These are phyloP conservation scores for Drosophila nebulosa DNA, from an alignment of 1,140 invertebrate species.

Conservation along the genomic window DNA sequence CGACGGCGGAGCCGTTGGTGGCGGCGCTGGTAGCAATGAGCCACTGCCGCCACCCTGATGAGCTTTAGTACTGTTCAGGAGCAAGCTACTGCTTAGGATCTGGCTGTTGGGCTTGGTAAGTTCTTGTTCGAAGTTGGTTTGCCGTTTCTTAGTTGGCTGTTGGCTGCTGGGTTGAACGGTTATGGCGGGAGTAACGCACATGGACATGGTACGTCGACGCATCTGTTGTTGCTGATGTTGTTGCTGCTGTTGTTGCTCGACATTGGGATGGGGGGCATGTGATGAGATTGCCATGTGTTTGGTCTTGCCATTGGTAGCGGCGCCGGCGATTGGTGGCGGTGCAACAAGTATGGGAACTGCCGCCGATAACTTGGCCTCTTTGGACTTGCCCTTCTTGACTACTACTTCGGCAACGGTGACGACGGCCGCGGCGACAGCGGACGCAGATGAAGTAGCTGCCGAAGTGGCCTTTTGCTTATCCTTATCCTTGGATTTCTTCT, in stretches of 20 bases:
- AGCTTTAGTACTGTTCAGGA: conserved; percentile 61
- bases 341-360: not conserved
- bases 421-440: not conserved
- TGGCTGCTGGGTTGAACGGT: not conserved
- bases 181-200: conserved; percentile 41
- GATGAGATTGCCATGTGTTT: conserved; percentile 23
- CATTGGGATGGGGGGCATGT: not conserved
- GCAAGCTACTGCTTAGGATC: conserved; percentile 65
- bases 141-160: conserved; percentile 52
- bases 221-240: conserved; percentile 38
- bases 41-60: not conserved
- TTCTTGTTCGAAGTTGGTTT: conserved; percentile 76
- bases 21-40: not conserved
- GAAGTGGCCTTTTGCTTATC: conserved; percentile 36
- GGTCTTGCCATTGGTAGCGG: conserved; percentile 46
- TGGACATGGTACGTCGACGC: conserved; percentile 62
- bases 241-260: conserved; percentile 24
- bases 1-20: not conserved
- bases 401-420: conserved; percentile 24
- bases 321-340: not conserved
- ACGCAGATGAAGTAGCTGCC: not conserved
- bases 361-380: conserved; percentile 7
- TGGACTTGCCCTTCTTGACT: conserved; percentile 35
- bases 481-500: conserved; percentile 64
- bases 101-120: conserved; percentile 68